Evolutionary conservation across 2,113 vertebrate species (phyloP).

Genomic region (Poeciliopsis retropinna): DNA sequence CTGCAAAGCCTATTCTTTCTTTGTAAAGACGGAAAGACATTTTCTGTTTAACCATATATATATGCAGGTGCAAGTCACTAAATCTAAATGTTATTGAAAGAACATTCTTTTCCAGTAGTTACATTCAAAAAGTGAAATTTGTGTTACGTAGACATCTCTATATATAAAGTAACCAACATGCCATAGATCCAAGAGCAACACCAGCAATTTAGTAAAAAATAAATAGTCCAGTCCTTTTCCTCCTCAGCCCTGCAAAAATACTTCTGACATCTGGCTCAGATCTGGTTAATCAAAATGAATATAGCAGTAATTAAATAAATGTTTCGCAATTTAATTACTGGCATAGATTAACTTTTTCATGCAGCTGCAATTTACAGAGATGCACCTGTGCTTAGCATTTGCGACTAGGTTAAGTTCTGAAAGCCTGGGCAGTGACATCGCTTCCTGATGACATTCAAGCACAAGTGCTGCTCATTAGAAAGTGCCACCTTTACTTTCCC

Average conservation of each 20-base stretch:
- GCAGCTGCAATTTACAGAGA: neutral
- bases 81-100: neutral
- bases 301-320: neutral
- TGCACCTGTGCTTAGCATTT: neutral
- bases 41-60: too few relatives aligned
- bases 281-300: neutral
- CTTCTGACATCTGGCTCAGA: neutral
- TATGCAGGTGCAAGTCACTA: too few relatives aligned
- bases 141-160: neutral
- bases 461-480: conserved; percentile 49
- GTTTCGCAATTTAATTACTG: neutral
- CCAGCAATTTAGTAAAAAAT: neutral
- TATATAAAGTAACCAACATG: neutral
- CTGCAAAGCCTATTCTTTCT: neutral
- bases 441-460: conserved; percentile 2
- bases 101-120: neutral
- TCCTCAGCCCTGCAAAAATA: neutral
- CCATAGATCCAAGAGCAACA: too few relatives aligned
- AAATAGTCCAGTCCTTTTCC: neutral
- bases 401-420: conserved; percentile 36
- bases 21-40: neutral
- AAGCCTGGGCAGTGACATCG: neutral
- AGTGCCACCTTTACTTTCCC: conserved; percentile 19
- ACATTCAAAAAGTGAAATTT: neutral
- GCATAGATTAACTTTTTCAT: too few relatives aligned